These are phyloP conservation scores for Seira ritae DNA, from an alignment of 2,888 invertebrate genomes.

Conservation along the genomic window DNA sequence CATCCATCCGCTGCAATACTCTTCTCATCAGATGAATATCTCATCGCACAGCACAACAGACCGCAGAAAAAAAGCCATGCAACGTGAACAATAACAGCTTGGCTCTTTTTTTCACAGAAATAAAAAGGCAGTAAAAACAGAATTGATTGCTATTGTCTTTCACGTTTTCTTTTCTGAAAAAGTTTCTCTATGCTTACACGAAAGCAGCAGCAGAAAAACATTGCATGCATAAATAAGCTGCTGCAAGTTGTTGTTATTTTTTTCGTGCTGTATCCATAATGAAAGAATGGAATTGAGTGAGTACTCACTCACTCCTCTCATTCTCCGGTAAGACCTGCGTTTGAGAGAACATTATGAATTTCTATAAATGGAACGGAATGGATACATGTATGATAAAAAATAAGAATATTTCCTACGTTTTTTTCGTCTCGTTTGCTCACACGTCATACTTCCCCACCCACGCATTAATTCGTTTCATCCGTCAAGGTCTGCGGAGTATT, in stretches of 20 bases:
- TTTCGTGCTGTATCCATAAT: constrained; percentile 2
- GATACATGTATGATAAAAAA: no score
- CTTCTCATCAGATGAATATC: constrained; percentile 12
- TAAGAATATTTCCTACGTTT: no score
- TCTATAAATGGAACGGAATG: constrained; percentile 50
- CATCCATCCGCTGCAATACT: constrained; percentile 1
- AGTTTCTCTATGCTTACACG: neutral
- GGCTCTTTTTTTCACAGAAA: neutral
- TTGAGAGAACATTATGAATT: neutral
- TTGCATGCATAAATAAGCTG: neutral
- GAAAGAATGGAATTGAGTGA: no score
- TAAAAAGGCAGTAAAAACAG: constrained; percentile 34
- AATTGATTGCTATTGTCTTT: constrained; percentile 31
- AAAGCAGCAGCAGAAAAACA: no score
- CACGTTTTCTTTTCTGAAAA: constrained; percentile 3
- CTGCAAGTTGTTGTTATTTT: neutral
- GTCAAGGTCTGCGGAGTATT: neutral
- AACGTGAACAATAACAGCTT: neutral
- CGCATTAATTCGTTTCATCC: constrained; percentile 19
- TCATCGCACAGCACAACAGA: no score
- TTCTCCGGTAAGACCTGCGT: constrained; percentile 19
- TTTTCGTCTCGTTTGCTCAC: constrained; percentile 42
- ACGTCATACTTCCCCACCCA: constrained; percentile 53
- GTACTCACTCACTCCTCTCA: no score
- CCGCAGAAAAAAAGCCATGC: constrained; percentile 20